Evolutionary conservation across 1,140 invertebrate genomes (phyloP).

Genomic region (Melipona quadrifasciata): DNA sequence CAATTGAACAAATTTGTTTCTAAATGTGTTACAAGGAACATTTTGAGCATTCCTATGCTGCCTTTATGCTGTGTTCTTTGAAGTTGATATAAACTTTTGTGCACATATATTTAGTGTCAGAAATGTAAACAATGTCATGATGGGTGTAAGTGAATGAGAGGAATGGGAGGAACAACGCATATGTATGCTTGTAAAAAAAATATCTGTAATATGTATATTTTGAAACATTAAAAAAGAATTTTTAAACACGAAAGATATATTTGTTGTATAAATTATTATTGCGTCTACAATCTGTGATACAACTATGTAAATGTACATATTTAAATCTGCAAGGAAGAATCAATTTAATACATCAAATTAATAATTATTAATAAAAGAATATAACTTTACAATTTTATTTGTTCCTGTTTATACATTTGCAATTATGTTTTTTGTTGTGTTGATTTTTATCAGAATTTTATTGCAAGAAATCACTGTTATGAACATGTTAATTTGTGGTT

Average conservation of each 20-base stretch:
- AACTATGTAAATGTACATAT: constrained; percentile 30
- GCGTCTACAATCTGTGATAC: constrained; percentile 38
- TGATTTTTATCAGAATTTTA: constrained; percentile 30
- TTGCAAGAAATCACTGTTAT: neutral
- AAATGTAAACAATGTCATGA: constrained; percentile 19
- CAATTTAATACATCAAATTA: constrained; percentile 1
- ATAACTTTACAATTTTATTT: constrained; percentile 53
- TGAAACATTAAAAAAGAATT: constrained; percentile 33
- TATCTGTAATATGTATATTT: constrained; percentile 26
- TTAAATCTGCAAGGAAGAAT: constrained; percentile 34
- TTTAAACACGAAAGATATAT: constrained; percentile 19
- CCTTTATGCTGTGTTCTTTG: constrained; percentile 70
- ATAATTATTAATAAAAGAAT: constrained; percentile 46
- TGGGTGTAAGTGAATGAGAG: neutral
- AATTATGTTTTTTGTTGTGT: neutral
- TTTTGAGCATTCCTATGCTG: constrained; percentile 74
- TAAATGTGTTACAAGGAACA: constrained; percentile 46
- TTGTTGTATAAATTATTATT: constrained; percentile 38
- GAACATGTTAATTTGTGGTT: neutral
- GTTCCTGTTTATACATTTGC: constrained; percentile 20
- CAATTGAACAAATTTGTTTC: constrained; percentile 60
- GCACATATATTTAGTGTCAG: constrained; percentile 31
- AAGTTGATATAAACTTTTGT: constrained; percentile 39
- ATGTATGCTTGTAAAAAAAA: constrained; percentile 10
- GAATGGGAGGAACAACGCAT: neutral